Conservation (phyloP, 2,797 vertebrate genomes). For the Allobates femoralis region DNA sequence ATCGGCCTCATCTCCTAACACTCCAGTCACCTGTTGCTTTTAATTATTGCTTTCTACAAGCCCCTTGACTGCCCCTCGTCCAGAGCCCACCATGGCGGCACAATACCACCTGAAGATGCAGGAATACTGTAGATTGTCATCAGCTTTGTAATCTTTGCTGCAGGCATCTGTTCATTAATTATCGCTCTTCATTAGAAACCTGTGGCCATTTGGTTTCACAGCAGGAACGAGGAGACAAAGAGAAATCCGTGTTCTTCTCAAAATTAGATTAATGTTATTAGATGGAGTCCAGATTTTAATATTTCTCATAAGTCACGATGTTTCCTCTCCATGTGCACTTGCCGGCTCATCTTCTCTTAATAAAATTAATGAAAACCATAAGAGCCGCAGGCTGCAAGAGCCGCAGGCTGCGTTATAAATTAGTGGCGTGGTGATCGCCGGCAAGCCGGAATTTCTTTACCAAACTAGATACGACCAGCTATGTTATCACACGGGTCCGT, state of each 20-base stretch:
- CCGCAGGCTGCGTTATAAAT: background rate
- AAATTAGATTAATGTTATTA: conserved; percentile 45
- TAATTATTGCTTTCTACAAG: conserved; percentile 25
- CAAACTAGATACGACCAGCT: background rate
- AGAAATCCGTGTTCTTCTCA: conserved; percentile 34
- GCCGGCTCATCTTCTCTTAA: background rate
- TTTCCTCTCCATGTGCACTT: background rate
- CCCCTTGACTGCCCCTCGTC: background rate
- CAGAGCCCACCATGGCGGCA: background rate
- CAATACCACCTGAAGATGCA: background rate
- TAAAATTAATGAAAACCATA: background rate
- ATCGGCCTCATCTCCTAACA: background rate
- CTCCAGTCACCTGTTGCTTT: conserved; percentile 21
- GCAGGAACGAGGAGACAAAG: conserved; percentile 25
- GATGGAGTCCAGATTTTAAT: conserved; percentile 38
- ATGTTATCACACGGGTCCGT: too few species aligned
- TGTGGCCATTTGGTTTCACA: conserved; percentile 52
- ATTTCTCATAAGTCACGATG: background rate
- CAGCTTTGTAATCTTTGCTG: background rate
- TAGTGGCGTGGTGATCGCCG: background rate
- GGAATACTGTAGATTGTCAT: conserved; percentile 25
- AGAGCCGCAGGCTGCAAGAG: background rate
- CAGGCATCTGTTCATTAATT: conserved; percentile 45
- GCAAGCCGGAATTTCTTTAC: background rate
- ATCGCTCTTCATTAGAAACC: conserved; percentile 43